Evolutionary conservation across 2,113 vertebrate genomes (phyloP).

Genomic region (Myanophis thanlyinensis): DNA sequence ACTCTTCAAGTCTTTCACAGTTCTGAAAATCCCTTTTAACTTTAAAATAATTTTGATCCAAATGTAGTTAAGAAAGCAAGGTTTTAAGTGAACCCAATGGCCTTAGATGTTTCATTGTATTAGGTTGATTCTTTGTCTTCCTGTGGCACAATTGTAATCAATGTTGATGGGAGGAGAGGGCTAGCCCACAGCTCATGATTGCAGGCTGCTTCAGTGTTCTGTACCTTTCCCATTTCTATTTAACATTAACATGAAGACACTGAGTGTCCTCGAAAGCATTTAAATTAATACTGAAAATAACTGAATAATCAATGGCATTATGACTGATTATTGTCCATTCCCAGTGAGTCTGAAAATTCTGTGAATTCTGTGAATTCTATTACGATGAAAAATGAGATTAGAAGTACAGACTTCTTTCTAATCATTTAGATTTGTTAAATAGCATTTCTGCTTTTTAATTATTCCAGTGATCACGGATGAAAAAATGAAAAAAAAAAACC

Average conservation of each 20-base stretch:
- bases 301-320: not conserved
- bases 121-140: not conserved
- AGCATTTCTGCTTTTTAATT: too few species aligned
- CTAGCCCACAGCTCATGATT: not conserved
- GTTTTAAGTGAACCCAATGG: not conserved
- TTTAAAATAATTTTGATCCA: not conserved
- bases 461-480: not conserved
- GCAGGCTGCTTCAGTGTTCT: not conserved
- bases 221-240: not conserved
- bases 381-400: not conserved
- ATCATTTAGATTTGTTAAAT: too few species aligned
- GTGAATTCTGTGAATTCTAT: not conserved
- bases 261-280: not conserved
- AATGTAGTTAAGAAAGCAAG: not conserved
- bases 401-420: too few species aligned
- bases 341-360: too few species aligned
- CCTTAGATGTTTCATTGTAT: not conserved
- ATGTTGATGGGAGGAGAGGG: not conserved
- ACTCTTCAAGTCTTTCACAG: accelerated
- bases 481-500: not conserved
- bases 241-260: not conserved
- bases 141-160: not conserved
- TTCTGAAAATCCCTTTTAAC: not conserved
- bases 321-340: not conserved
- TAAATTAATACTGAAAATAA: not conserved